Evolutionary conservation across 2,888 invertebrate genomes (phyloP), one percentile per base, ranked within the genome.

Genomic region (Hesperia comma): DNA sequence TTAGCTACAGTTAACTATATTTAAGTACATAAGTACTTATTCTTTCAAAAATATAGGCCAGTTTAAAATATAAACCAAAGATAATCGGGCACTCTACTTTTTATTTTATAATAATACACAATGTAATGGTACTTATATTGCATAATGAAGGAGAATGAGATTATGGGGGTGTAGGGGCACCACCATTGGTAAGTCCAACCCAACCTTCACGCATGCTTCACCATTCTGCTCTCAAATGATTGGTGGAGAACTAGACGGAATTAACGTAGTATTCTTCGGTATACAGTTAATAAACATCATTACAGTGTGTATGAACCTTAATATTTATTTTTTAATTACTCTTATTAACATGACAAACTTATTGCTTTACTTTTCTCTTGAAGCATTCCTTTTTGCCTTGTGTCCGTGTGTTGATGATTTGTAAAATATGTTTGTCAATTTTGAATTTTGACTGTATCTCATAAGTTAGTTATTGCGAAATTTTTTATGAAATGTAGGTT

Each of bases 381-480:
- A 15, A 43, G 8, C 54, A 62, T 63, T 63, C 49, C 46, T 56
- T 62, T 53, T 49, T 37, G 40, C 19, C 37, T 40, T 15, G 37
- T 56, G 49, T 21, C 49, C 6, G 46, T 62, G 54, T 43, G 43
- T 46, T 19, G 26, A 55, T 32, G 33, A 56, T 63, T 63, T 56
- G 41, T 63, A 12, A 56, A 46, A 55, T 33, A 37, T 62, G 32
- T 54, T 55, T 63, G 63, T 63, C 55, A 49, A 63, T 56, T 56
- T 46, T 33, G 49, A 32, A 55, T 55, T 55, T 46, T 41, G 41
- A 43, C 41, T 46, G 17, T 49, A 32, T 32, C 32, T 14, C n/a
- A 49, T 53, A 53, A 53, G 26, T 49, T 33, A 32, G 6, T 57
- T 49, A 21, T 61, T 51, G 17, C 2, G 33, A 49, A 53, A 40